A percentile compares a stretch with the other conserved stretches of the same genome.
Conservation (phyloP, 2,888 invertebrate species). For the Eubasilissa splendida region DNA sequence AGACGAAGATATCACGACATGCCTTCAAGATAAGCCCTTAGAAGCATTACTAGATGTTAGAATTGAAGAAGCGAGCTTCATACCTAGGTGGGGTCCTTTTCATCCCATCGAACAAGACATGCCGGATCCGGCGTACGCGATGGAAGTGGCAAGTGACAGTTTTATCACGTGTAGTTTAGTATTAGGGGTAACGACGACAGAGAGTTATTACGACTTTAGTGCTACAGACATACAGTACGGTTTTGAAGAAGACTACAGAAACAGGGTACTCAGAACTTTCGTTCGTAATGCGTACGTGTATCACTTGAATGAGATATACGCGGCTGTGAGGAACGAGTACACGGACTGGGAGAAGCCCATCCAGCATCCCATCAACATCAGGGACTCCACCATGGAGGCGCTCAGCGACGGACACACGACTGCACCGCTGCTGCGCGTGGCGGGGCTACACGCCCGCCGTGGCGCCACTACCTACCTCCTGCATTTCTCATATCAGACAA, state of each 20-base stretch:
- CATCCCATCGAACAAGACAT: conserved; percentile 55
- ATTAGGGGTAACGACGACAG: conserved; percentile 82
- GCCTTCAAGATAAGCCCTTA: conserved; percentile 78
- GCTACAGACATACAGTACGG: conserved; percentile 85
- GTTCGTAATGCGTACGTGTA: conserved; percentile 91
- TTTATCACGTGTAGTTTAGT: conserved; percentile 82
- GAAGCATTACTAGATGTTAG: conserved; percentile 76
- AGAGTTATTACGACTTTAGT: conserved; percentile 84
- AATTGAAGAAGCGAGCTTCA: conserved; percentile 56
- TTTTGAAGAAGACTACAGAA: conserved; percentile 85
- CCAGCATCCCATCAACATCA: conserved; percentile 86
- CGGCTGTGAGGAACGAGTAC: conserved; percentile 91
- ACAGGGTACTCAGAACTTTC: conserved; percentile 83
- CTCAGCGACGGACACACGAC: conserved; percentile 88
- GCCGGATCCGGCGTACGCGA: conserved; percentile 66
- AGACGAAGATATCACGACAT: conserved; percentile 75
- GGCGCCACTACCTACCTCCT: conserved; percentile 85
- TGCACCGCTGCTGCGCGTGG: conserved; percentile 82
- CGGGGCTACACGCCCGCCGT: conserved; percentile 79
- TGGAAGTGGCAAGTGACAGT: conserved; percentile 77
- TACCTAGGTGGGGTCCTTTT: conserved; percentile 57
- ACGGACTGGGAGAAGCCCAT: conserved; percentile 92
- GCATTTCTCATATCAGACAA: conserved; percentile 87
- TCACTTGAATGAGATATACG: conserved; percentile 90
- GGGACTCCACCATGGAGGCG: conserved; percentile 88